Evolutionary conservation across 2,113 vertebrate species (phyloP), one percentile per base, ranked within the genome.

Genomic region (Platichthys stellatus): DNA sequence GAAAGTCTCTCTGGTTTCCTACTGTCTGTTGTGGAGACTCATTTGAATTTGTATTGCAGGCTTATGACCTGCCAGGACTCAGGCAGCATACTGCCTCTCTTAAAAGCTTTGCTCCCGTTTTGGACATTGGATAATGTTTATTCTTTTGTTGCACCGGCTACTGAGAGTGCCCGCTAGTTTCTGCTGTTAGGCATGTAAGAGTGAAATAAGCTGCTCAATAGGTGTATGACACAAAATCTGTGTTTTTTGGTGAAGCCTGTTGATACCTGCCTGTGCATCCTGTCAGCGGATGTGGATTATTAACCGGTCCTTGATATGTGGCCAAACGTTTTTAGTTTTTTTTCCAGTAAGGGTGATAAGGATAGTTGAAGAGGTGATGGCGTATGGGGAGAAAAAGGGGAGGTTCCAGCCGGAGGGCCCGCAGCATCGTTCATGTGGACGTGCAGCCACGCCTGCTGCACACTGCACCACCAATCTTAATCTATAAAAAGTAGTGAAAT

Each of bases 311-410:
- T 35, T 12, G 69, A 63, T 75, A 83, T 84, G 85, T 74, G 67
- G 87, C 83, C 76, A 85, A 78, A 54, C 68, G 84, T 89, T 84
- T 88, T 74, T 78, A 0, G 7, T 31, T 31, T 31, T 31, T 31
- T 31, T 2, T 3, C 26, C 31, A 31, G 31, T 31, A 7, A 31
- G 81, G 84, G 83, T 83, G 88, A 91, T 90, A 89, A 90, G 78
- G 80, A 82, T 86, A 76, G 88, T 89, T 90, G 89, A 88, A 89
- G 86, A 82, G 83, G 83, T 82, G 86, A 89, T 64, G 82, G 81
- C 69, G 68, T 51, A n/a, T n/a, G 54, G 67, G 80, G 47, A 85
- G 81, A 81, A 58, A 31, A 69, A 21, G 63, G 58, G 67, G 76
- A 71, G 31, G 77, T 72, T 85, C 82, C 76, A 76, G 79, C 81